These are phyloP conservation scores for Gobionotothen gibberifrons DNA, from an alignment of 2,797 vertebrate species.

Conservation along the genomic window DNA sequence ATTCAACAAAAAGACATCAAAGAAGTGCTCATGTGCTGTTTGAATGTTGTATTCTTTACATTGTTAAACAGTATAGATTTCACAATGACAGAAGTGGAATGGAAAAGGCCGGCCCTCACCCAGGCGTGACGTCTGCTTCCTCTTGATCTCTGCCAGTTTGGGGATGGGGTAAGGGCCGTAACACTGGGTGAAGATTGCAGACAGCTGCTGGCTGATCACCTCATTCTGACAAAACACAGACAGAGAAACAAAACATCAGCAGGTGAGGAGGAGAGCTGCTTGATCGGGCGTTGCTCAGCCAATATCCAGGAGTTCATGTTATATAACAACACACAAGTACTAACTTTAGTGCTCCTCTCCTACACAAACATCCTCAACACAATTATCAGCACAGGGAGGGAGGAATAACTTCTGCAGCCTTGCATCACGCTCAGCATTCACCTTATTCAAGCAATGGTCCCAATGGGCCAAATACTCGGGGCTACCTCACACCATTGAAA, in stretches of 20 bases:
- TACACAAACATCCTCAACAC: conserved; percentile 41
- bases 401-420: conserved; percentile 17
- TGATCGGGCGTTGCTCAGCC: conserved; percentile 4
- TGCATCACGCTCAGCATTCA: conserved; percentile 5
- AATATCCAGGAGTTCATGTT: conserved; percentile 35
- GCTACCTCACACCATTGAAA: conserved; percentile 25
- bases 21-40: neutral
- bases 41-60: neutral
- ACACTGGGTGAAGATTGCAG: conserved; percentile 86
- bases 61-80: neutral
- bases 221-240: conserved; percentile 80
- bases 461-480: neutral
- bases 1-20: neutral
- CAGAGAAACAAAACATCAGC: conserved; percentile 34
- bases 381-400: conserved; percentile 32
- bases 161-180: conserved; percentile 88
- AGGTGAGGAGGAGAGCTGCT: conserved; percentile 5
- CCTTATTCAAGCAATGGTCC: conserved; percentile 3
- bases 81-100: neutral
- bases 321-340: conserved; percentile 21
- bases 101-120: conserved; percentile 69
- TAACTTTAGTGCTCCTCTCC: conserved; percentile 34
- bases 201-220: conserved; percentile 87
- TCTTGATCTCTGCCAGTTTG: conserved; percentile 86
- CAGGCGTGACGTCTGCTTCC: conserved; percentile 81